Evolutionary conservation across 2,113 vertebrate species (phyloP), one percentile per base, ranked within the genome.

Genomic region (Illadopsis cleaveri): DNA sequence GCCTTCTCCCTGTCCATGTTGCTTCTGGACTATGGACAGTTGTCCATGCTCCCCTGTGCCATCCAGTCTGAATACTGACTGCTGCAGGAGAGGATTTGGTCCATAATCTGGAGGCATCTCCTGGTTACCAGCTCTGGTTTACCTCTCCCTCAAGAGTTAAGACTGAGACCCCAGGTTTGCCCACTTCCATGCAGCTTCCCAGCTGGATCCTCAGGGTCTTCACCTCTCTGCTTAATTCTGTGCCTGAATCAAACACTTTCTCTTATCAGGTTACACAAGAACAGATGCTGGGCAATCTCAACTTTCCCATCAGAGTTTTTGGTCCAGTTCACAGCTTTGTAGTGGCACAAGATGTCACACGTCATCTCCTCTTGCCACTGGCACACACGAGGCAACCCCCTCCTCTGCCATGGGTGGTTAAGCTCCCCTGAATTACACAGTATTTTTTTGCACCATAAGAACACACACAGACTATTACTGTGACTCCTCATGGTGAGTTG

Each of bases 301-400:
- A 19, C 60, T 80, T 88, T 53, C 28, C 54, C 57, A 15, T 37
- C n/a, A 30, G 50, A 79, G 7, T 15, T 87, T 75, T 57, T 65
- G 65, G 37, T 53, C 14, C 28, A 23, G 24, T 51, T 78, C 33
- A 38, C 20, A 37, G 65, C 48, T 68, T 66, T 77, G 44, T 24
- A 60, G 68, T 62, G 60, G 64, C 61, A 33, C 51, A 42, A 65
- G 27, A 66, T 81, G 58, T 84, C 58, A 72, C 20, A 1, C 2
- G 13, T 54, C 81, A 75, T 1, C 38, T 84, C 24, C 28, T 80
- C 48, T 72, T 79, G 70, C 69, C 31, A 10, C 21, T 35, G 56
- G 61, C 53, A 35, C 24, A 12, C 3, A 19, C 0, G 0, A 57
- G 72, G 50, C 68, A 73, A 2, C 1, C 1, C 15, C 4, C 17